Conservation (phyloP, 2,797 vertebrate species). For the Vultur gryphus region DNA sequence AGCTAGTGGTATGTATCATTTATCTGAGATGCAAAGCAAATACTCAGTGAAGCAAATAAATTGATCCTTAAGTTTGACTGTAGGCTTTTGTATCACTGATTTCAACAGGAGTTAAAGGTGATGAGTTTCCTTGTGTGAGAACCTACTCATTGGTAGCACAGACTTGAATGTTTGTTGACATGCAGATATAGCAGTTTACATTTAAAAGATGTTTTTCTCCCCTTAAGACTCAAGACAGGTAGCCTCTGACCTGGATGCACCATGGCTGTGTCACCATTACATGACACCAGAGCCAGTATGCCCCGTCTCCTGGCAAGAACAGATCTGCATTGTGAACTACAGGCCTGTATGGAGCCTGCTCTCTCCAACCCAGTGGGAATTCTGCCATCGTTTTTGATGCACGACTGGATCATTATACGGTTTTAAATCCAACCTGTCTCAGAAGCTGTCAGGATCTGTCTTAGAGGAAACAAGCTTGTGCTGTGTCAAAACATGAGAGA, state of each 20-base stretch:
- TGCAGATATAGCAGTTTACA: accelerated
- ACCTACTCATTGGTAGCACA: not conserved
- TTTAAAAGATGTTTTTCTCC: not conserved
- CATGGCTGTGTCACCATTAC: not conserved
- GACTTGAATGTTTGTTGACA: not conserved
- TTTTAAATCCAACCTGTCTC: not conserved
- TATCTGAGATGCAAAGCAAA: not conserved
- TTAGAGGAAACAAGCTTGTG: not conserved
- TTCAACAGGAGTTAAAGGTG: not conserved
- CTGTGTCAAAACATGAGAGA: not conserved
- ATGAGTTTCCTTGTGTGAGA: not conserved
- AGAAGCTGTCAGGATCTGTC: not conserved
- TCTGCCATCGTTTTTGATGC: not conserved
- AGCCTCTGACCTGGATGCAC: not conserved
- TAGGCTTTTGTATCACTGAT: not conserved
- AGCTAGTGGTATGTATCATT: not conserved
- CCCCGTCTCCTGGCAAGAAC: not conserved
- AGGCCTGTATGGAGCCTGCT: not conserved
- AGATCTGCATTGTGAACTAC: not conserved
- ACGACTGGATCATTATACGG: accelerated
- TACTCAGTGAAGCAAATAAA: not conserved
- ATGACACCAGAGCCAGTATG: not conserved
- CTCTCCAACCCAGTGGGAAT: not conserved
- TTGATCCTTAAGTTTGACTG: not conserved
- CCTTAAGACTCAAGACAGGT: not conserved